Percentiles rank a stretch among this genome's conserved stretches.
These are phyloP conservation scores for Eulithis testata DNA, from an alignment of 2,888 invertebrate species.

Conservation along the genomic window DNA sequence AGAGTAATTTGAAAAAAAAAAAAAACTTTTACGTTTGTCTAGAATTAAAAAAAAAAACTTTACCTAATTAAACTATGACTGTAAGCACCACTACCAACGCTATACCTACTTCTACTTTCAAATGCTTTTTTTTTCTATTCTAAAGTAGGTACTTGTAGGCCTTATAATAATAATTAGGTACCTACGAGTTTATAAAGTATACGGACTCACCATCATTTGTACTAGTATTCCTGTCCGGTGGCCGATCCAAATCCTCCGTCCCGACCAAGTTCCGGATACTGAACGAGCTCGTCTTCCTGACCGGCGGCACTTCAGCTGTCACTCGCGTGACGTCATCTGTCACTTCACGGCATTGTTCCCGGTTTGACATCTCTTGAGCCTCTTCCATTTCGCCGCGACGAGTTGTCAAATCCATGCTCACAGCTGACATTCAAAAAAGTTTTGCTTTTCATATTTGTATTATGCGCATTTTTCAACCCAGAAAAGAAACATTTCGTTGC, in stretches of 20 bases:
- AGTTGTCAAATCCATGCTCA: constrained; percentile 80
- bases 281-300: constrained; percentile 72
- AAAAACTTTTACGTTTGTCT: no score
- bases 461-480: constrained; percentile 39
- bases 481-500: constrained; percentile 36
- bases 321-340: constrained; percentile 63
- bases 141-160: no score
- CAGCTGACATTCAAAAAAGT: constrained; percentile 39
- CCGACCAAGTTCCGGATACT: constrained; percentile 77
- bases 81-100: no score
- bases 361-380: constrained; percentile 47
- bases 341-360: constrained; percentile 34
- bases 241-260: constrained; percentile 64
- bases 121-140: no score
- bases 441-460: constrained; percentile 31
- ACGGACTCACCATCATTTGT: constrained; percentile 66
- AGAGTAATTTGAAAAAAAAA: no score
- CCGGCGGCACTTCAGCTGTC: constrained; percentile 61
- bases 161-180: no score
- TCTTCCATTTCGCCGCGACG: constrained; percentile 70
- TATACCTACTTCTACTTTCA: no score
- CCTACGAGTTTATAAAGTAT: background rate
- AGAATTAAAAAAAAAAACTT: no score
- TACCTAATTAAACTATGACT: no score
- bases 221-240: constrained; percentile 64